Percentiles rank a stretch among this genome's conserved stretches.
Evolutionary conservation across 2,888 invertebrate genomes (phyloP).

Genomic region (Apodemia hepburni): DNA sequence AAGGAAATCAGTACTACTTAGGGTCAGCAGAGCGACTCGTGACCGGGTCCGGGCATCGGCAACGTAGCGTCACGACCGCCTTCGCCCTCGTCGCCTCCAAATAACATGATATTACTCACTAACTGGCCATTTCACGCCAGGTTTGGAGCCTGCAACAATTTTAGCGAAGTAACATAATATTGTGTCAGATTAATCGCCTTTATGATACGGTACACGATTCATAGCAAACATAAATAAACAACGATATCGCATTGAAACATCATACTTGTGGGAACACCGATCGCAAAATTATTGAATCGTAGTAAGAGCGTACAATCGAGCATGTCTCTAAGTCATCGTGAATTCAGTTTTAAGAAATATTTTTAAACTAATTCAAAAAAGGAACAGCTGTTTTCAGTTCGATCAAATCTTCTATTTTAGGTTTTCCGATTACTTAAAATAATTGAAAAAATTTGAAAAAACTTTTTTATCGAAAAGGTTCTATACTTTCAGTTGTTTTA

Average conservation of each 20-base stretch:
- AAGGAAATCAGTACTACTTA: slow-evolving; percentile 42
- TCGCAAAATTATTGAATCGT: slow-evolving; percentile 20
- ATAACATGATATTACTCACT: slow-evolving; percentile 76
- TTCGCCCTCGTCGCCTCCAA: slow-evolving; percentile 64
- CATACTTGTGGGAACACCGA: slow-evolving; percentile 18
- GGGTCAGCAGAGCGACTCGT: slow-evolving; percentile 74
- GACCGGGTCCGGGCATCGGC: slow-evolving; percentile 56
- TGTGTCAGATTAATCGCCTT: slow-evolving; percentile 38
- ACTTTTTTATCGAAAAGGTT: no score
- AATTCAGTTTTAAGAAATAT: not conserved
- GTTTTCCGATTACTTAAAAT: no score
- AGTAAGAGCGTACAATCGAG: not conserved
- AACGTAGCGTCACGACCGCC: slow-evolving; percentile 62
- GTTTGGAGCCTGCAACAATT: slow-evolving; percentile 49
- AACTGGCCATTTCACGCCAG: slow-evolving; percentile 76
- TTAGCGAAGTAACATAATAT: slow-evolving; percentile 40
- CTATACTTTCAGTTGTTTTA: no score
- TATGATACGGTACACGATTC: slow-evolving; percentile 34
- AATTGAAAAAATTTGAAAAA: no score
- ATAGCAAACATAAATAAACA: slow-evolving; percentile 34
- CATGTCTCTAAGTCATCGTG: not conserved
- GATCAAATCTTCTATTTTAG: no score
- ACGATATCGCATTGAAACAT: slow-evolving; percentile 27
- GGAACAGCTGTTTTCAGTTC: no score
- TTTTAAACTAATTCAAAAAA: no score